Evolutionary conservation across 2,797 vertebrate species (phyloP).

Genomic region (Hydrophis major): DNA sequence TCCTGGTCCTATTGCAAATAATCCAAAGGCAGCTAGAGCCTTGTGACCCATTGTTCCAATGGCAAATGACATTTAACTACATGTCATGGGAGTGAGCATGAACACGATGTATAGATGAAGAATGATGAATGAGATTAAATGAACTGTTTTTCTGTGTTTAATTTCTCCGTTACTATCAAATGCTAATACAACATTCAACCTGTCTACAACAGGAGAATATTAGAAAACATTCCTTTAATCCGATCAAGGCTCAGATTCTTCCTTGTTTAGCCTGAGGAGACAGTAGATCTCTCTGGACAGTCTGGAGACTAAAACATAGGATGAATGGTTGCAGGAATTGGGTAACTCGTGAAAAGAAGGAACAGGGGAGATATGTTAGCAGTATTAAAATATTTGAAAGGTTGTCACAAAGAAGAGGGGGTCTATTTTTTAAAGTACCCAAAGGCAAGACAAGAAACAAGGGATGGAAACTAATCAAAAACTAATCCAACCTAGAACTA

Average conservation of each 20-base stretch:
- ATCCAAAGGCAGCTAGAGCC: background rate
- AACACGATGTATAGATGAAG: background rate
- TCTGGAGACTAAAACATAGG: background rate
- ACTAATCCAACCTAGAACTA: background rate
- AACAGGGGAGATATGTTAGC: background rate
- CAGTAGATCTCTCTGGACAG: background rate
- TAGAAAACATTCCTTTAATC: background rate
- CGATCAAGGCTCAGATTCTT: background rate
- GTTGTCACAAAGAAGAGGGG: background rate
- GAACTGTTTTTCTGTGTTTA: background rate
- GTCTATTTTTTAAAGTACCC: background rate
- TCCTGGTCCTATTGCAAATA: background rate
- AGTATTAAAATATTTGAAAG: background rate
- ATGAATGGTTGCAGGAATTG: background rate
- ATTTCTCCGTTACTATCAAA: background rate
- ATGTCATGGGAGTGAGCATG: background rate
- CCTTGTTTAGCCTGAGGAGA: background rate
- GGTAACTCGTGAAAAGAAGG: background rate
- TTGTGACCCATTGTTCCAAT: background rate
- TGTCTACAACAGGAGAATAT: background rate
- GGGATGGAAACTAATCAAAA: background rate
- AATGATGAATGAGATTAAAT: background rate
- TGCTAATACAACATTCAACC: background rate
- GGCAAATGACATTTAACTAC: background rate
- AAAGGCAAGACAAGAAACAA: background rate